Conservation (phyloP, 2,113 vertebrate genomes). For the Caranx ignobilis region DNA sequence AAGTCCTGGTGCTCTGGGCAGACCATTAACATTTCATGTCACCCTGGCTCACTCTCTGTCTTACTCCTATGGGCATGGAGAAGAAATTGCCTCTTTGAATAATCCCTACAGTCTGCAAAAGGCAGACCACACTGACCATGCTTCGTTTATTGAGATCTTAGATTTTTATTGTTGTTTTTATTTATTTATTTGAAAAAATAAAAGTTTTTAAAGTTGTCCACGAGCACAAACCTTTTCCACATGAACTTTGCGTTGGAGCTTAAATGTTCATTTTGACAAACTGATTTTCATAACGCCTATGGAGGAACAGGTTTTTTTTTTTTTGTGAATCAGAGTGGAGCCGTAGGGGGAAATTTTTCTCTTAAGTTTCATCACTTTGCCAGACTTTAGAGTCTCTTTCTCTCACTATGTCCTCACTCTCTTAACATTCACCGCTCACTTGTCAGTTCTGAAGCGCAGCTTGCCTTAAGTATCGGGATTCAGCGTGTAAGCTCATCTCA, state of each 20-base stretch:
- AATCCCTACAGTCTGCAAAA: conserved; percentile 48
- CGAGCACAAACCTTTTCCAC: neutral
- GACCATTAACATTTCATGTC: conserved; percentile 82
- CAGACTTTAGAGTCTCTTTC: conserved; percentile 70
- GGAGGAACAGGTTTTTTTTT: conserved; percentile 16
- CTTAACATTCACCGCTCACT: conserved; percentile 73
- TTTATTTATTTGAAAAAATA: neutral
- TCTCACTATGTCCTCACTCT: conserved; percentile 69
- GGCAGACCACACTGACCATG: conserved; percentile 14
- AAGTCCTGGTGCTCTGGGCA: conserved; percentile 76
- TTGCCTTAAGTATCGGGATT: conserved; percentile 79
- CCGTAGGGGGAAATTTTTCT: conserved; percentile 48
- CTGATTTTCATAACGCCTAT: conserved; percentile 32
- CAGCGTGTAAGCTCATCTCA: conserved; percentile 76
- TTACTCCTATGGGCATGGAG: conserved; percentile 54
- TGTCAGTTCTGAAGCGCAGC: conserved; percentile 75
- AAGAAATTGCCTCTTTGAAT: conserved; percentile 55
- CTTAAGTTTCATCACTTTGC: conserved; percentile 79
- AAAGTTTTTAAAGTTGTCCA: neutral
- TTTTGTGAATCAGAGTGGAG: conserved; percentile 43
- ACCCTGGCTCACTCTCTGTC: conserved; percentile 59
- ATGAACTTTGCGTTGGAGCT: neutral
- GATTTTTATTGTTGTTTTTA: neutral
- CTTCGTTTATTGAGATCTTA: conserved; percentile 11
- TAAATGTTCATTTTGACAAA: conserved; percentile 44